These are phyloP conservation scores for Syngnathus rostellatus DNA, from an alignment of 2,797 vertebrate genomes.

Conservation along the genomic window DNA sequence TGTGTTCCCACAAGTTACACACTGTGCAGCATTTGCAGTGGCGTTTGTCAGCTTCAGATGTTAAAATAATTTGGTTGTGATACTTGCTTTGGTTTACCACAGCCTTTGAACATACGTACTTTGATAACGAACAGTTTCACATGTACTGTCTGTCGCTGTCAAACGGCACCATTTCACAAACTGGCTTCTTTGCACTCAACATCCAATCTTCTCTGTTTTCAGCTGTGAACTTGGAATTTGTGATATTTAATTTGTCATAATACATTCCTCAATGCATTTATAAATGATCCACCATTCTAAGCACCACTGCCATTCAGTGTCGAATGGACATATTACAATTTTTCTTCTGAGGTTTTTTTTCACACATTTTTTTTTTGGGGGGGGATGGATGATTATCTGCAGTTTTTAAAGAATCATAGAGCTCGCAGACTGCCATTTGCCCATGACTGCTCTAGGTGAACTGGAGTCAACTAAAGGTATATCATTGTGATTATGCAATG, in stretches of 20 bases:
- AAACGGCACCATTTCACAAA: not conserved
- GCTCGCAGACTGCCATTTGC: too few species aligned
- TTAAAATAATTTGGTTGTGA: not conserved
- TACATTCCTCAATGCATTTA: too few species aligned
- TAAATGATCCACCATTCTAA: too few species aligned
- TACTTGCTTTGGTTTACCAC: not conserved
- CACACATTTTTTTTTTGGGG: too few species aligned
- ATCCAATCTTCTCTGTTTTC: too few species aligned
- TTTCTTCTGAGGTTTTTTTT: too few species aligned
- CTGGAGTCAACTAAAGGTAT: slow-evolving; percentile 47
- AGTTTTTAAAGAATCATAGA: not conserved
- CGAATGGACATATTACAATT: too few species aligned
- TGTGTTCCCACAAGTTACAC: not conserved
- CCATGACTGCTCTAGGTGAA: not conserved
- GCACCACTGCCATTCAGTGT: too few species aligned
- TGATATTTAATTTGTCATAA: too few species aligned
- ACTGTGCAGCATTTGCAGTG: not conserved
- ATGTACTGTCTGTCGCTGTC: not conserved
- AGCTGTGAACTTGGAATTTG: too few species aligned
- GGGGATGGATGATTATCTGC: too few species aligned
- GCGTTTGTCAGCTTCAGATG: not conserved
- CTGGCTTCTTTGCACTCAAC: not conserved
- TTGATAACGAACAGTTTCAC: not conserved
- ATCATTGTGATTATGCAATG: slow-evolving; percentile 29
- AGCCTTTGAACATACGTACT: not conserved